A percentile compares a stretch with the other conserved stretches of the same genome.
Evolutionary conservation across 2,797 vertebrate genomes (phyloP).

Genomic region (Chelon auratus): DNA sequence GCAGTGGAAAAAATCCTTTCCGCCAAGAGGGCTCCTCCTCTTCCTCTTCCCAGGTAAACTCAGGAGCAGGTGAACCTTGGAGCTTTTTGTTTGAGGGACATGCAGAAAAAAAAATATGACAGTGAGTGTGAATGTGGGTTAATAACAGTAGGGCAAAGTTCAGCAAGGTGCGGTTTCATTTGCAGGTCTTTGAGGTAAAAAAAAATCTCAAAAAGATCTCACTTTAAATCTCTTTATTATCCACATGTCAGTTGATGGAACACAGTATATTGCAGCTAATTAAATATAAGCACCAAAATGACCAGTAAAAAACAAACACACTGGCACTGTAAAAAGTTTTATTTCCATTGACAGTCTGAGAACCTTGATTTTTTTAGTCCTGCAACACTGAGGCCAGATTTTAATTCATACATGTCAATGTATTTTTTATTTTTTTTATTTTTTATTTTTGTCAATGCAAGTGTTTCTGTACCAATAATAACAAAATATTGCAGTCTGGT

Average conservation of each 20-base stretch:
- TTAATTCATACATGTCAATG: too few species aligned
- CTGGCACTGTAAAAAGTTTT: not conserved
- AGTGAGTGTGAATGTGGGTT: not conserved
- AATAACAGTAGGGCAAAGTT: conserved; percentile 55
- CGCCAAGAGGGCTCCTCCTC: not conserved
- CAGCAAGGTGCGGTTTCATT: conserved; percentile 48
- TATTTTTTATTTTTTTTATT: too few species aligned
- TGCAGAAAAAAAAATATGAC: not conserved
- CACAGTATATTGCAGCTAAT: conserved; percentile 1
- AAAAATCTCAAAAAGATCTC: too few species aligned
- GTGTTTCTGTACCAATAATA: not conserved
- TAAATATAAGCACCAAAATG: not conserved
- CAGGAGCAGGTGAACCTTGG: conserved; percentile 31
- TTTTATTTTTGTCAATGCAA: not conserved
- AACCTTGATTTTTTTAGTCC: not conserved
- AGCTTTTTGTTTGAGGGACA: conserved; percentile 16
- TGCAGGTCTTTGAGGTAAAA: not conserved
- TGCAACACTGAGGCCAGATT: not conserved
- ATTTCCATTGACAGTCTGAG: conserved; percentile 42
- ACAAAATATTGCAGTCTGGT: conserved; percentile 15
- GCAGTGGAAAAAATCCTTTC: not conserved
- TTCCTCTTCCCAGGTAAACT: conserved; percentile 17
- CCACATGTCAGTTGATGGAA: conserved; percentile 6
- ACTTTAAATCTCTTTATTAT: conserved; percentile 32
- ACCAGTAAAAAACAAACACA: not conserved